Evolutionary conservation across 2,888 invertebrate species (phyloP).

Genomic region (Syritta pipiens): DNA sequence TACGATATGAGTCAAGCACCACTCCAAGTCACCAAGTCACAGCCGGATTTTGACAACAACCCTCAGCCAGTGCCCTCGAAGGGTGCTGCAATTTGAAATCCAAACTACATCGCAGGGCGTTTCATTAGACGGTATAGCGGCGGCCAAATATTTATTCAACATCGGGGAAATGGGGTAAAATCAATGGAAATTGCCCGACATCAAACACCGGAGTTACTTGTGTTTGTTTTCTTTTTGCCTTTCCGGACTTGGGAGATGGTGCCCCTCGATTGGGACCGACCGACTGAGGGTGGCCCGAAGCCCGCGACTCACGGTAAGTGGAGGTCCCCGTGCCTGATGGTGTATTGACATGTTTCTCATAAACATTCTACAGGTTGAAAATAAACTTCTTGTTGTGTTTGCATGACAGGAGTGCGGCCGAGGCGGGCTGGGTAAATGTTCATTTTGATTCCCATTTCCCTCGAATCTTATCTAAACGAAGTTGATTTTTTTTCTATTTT

Average conservation of each 20-base stretch:
- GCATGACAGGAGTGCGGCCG: conserved; percentile 32
- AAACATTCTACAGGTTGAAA: conserved; percentile 67
- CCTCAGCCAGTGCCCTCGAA: not conserved
- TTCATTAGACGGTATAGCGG: conserved; percentile 13
- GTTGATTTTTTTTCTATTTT: conserved; percentile 2
- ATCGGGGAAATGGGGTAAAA: conserved; percentile 30
- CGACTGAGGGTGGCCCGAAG: not conserved
- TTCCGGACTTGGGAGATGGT: conserved; percentile 33
- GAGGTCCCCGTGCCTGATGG: conserved; percentile 1
- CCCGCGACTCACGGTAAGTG: not conserved
- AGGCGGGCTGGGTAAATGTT: conserved; percentile 41
- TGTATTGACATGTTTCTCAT: conserved; percentile 52
- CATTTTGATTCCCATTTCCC: conserved; percentile 56
- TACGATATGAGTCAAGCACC: not conserved
- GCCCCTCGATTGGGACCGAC: not conserved
- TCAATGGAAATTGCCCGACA: conserved; percentile 50
- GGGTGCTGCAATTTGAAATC: conserved; percentile 8
- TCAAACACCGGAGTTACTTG: conserved; percentile 22
- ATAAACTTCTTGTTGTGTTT: conserved; percentile 50
- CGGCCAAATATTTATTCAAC: conserved; percentile 44
- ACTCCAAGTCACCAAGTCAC: not conserved
- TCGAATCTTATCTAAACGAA: conserved; percentile 27
- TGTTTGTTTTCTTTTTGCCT: conserved; percentile 53
- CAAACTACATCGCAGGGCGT: not conserved
- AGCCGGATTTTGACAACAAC: conserved; percentile 2